These are phyloP conservation scores for Catharus fuscescens DNA, from an alignment of 2,113 vertebrate genomes.

Conservation along the genomic window DNA sequence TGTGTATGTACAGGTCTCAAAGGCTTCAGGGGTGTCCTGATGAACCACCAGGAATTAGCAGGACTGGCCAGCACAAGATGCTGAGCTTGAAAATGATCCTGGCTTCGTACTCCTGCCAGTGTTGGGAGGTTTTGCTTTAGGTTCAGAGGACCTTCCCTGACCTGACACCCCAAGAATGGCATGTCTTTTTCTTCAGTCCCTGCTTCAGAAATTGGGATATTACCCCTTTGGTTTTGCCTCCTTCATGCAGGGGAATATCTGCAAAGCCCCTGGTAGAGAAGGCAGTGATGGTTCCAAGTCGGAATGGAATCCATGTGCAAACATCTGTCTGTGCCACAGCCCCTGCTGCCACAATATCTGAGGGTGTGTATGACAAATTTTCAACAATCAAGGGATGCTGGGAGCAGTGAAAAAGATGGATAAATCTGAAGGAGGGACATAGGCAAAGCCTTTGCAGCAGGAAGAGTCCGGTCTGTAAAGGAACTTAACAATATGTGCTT, in stretches of 20 bases:
- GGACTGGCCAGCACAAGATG: background rate
- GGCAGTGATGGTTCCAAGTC: fast-evolving
- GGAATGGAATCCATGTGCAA: fast-evolving
- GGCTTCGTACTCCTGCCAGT: background rate
- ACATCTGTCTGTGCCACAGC: background rate
- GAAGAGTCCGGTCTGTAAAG: background rate
- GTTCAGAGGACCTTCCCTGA: background rate
- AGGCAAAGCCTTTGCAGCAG: background rate
- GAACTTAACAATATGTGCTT: background rate
- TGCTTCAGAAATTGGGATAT: background rate
- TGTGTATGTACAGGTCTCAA: no score
- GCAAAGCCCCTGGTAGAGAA: background rate
- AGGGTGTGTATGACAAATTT: fast-evolving
- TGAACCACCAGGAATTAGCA: background rate
- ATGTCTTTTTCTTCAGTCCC: background rate
- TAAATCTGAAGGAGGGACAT: background rate
- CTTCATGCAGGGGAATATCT: background rate
- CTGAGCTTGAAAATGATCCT: background rate
- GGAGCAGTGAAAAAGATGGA: background rate
- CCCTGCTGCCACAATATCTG: fast-evolving
- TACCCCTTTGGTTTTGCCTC: fast-evolving
- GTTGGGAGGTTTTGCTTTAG: background rate
- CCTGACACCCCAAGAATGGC: no score
- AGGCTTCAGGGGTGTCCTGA: background rate
- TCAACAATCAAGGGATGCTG: fast-evolving